These are phyloP conservation scores for Acropternis orthonyx DNA, from an alignment of 2,797 vertebrate species.

Conservation along the genomic window DNA sequence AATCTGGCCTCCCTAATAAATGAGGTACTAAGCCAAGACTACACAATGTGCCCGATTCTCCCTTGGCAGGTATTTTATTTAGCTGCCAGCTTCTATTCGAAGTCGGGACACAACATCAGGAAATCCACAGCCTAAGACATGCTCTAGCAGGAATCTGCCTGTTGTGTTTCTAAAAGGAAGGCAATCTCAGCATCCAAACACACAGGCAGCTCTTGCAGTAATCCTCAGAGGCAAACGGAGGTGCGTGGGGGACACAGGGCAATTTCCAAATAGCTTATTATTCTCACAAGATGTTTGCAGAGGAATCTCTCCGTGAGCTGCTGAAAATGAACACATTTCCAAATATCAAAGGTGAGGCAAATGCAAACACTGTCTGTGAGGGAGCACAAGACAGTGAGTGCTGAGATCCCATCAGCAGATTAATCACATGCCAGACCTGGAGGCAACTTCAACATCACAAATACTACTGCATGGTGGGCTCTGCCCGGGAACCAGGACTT, in stretches of 20 bases:
- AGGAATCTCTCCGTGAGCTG: not conserved
- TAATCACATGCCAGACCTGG: conserved; percentile 23
- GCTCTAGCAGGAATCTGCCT: not conserved
- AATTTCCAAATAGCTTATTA: conserved; percentile 18
- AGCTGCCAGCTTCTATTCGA: not conserved
- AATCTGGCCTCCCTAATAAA: conserved; percentile 14
- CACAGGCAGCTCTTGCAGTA: not conserved
- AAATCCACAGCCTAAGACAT: not conserved
- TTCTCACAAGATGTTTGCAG: conserved; percentile 8
- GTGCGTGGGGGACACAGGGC: not conserved
- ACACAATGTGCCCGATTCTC: not conserved
- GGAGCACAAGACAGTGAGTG: not conserved
- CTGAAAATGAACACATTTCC: conserved; percentile 18
- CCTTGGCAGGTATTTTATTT: not conserved
- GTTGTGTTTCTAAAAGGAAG: not conserved
- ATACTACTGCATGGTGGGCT: not conserved
- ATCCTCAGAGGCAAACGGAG: not conserved
- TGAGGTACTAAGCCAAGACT: not conserved
- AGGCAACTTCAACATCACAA: not conserved
- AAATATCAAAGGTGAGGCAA: conserved; percentile 35
- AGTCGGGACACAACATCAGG: not conserved
- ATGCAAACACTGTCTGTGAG: conserved; percentile 4
- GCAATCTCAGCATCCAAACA: not conserved
- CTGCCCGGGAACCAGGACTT: not conserved
- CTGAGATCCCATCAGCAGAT: conserved; percentile 11